phyloP scores from a whole-genome alignment of 2,888 invertebrate species.

The Lacanobia wlatinum region DNA sequence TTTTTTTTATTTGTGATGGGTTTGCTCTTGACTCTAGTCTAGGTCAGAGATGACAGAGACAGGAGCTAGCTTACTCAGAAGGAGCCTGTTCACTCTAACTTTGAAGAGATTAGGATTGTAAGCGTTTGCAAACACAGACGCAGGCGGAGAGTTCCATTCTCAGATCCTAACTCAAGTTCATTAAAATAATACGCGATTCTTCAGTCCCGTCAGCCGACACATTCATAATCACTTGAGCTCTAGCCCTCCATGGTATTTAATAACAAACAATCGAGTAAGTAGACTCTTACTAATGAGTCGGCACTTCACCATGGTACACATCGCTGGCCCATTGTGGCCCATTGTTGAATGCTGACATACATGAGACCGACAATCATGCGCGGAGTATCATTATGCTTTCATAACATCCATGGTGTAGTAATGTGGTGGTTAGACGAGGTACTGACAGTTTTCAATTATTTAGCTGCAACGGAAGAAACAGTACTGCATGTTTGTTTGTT shows the following conservation, averaged over 20 bases:
- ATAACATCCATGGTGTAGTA: constrained; percentile 49
- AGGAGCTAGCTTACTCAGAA: too few species aligned
- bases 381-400: constrained; percentile 54
- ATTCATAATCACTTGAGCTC: background rate
- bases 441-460: constrained; percentile 1
- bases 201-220: background rate
- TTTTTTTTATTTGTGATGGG: too few species aligned
- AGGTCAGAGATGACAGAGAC: too few species aligned
- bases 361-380: constrained; percentile 64
- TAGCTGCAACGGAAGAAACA: too few species aligned
- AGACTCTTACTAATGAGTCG: constrained; percentile 44
- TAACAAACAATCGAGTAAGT: constrained; percentile 28
- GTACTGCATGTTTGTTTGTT: too few species aligned
- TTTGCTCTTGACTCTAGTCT: too few species aligned
- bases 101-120: too few species aligned
- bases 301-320: constrained; percentile 51
- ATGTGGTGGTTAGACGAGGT: constrained; percentile 10
- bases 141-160: too few species aligned
- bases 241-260: constrained; percentile 8
- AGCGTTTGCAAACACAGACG: too few species aligned
- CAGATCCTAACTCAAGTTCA: background rate
- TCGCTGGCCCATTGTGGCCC: constrained; percentile 61
- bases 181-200: constrained; percentile 9
- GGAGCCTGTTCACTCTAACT: too few species aligned
- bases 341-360: constrained; percentile 55